phyloP scores from a whole-genome alignment of 2,888 invertebrate species.

The Lucinisca nassula region DNA sequence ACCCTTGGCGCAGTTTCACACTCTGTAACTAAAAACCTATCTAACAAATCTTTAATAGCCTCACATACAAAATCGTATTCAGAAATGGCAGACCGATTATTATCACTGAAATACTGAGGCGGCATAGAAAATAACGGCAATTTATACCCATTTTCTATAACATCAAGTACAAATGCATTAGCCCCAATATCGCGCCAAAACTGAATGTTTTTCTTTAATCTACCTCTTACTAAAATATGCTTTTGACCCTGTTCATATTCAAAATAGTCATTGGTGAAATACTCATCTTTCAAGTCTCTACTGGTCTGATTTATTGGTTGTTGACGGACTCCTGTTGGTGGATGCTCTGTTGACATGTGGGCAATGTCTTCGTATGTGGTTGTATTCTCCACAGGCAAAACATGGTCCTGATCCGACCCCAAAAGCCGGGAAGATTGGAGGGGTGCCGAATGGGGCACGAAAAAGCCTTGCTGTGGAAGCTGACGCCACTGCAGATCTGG shows the following conservation, averaged over 20 bases:
- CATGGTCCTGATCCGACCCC: not conserved
- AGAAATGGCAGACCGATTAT: not conserved
- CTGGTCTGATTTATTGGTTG: not conserved
- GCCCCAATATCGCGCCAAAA: slow-evolving; percentile 12
- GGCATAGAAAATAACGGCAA: not conserved
- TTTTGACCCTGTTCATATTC: slow-evolving; percentile 40
- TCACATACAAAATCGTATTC: slow-evolving; percentile 3
- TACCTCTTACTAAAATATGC: too few relatives aligned
- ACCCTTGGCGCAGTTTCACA: not conserved
- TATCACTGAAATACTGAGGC: not conserved
- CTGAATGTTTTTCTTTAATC: slow-evolving; percentile 17
- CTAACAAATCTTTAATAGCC: not conserved
- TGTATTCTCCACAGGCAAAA: not conserved
- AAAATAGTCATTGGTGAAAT: slow-evolving; percentile 38
- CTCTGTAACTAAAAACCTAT: not conserved
- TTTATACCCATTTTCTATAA: slow-evolving; percentile 17
- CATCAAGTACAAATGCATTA: slow-evolving; percentile 7
- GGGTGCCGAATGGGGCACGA: too few relatives aligned
- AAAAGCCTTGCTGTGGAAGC: too few relatives aligned
- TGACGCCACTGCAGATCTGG: too few relatives aligned
- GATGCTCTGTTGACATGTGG: not conserved
- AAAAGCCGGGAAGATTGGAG: not conserved
- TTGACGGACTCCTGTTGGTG: not conserved
- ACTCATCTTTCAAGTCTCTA: slow-evolving; percentile 1
- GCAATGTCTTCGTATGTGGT: not conserved